Percentiles rank a stretch among this genome's conserved stretches.
phyloP scores from a whole-genome alignment of 2,113 vertebrate species.

The Struthio camelus region DNA sequence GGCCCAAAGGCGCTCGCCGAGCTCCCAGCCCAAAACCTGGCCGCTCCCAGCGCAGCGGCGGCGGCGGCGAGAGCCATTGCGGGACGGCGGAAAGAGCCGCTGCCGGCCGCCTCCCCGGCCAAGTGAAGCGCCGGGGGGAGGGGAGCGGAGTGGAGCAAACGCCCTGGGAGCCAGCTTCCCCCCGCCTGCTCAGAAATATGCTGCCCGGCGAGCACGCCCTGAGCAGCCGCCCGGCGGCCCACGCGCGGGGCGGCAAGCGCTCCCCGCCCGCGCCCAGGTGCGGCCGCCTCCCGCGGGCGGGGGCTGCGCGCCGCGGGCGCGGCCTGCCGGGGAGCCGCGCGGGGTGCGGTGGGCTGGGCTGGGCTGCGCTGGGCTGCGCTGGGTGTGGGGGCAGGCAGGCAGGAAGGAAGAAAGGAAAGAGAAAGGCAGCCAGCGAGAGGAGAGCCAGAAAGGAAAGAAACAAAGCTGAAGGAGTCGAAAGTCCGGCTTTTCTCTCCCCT shows the following conservation, averaged over 20 bases:
- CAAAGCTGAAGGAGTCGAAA: neutral
- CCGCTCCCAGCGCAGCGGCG: too few species aligned
- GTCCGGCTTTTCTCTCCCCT: neutral
- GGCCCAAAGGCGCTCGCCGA: neutral
- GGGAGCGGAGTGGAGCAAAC: too few species aligned
- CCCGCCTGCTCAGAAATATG: neutral
- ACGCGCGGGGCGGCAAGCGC: neutral
- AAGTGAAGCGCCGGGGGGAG: neutral
- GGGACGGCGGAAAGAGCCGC: neutral
- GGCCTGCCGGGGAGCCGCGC: neutral
- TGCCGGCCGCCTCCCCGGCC: neutral
- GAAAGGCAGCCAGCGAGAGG: neutral
- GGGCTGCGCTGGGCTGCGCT: neutral
- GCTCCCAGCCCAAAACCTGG: neutral
- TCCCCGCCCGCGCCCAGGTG: conserved; percentile 28
- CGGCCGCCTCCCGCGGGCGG: neutral
- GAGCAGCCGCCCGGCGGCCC: neutral
- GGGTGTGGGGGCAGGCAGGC: neutral
- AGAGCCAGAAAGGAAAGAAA: neutral
- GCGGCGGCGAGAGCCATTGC: too few species aligned
- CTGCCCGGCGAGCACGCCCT: neutral
- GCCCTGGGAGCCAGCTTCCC: neutral
- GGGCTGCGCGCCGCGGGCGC: neutral
- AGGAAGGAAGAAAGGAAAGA: neutral
- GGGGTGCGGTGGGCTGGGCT: neutral